A percentile compares a stretch with the other conserved stretches of the same genome.
These are phyloP conservation scores for Muscicapa comitata DNA, from an alignment of 2,797 vertebrate species.

Conservation along the genomic window DNA sequence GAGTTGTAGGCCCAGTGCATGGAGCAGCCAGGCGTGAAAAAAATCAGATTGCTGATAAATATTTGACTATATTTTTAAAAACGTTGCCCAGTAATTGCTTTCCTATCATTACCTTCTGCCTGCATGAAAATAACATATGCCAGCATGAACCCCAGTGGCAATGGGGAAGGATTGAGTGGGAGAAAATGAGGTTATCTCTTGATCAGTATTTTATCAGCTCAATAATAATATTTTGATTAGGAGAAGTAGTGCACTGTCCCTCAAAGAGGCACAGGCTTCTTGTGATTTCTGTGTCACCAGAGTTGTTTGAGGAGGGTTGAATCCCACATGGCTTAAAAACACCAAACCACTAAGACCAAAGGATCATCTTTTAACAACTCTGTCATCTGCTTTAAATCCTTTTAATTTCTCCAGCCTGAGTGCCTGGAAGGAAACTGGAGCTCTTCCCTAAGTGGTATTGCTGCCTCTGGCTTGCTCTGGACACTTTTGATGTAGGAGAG, in stretches of 20 bases:
- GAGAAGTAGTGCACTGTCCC: not conserved
- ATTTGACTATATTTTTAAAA: not conserved
- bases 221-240: not conserved
- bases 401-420: not conserved
- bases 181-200: not conserved
- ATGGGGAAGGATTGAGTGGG: not conserved
- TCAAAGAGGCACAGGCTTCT: not conserved
- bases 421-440: not conserved
- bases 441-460: fast-evolving
- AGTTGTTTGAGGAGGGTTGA: not conserved
- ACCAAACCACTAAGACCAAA: not conserved
- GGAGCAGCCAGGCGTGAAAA: not conserved
- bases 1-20: not conserved
- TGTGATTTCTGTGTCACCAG: not conserved
- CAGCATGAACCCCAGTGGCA: not conserved
- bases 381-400: not conserved
- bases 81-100: not conserved
- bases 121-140: not conserved
- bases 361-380: not conserved
- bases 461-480: not conserved
- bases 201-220: not conserved
- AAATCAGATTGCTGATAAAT: not conserved
- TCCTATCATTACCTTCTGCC: not conserved
- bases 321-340: not conserved
- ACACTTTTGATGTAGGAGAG: not conserved